Percentiles rank a stretch among this genome's conserved stretches.
These are phyloP conservation scores for Diadema setosum DNA, from an alignment of 35 echinoderm and acorn worm genomes.

Conservation along the genomic window DNA sequence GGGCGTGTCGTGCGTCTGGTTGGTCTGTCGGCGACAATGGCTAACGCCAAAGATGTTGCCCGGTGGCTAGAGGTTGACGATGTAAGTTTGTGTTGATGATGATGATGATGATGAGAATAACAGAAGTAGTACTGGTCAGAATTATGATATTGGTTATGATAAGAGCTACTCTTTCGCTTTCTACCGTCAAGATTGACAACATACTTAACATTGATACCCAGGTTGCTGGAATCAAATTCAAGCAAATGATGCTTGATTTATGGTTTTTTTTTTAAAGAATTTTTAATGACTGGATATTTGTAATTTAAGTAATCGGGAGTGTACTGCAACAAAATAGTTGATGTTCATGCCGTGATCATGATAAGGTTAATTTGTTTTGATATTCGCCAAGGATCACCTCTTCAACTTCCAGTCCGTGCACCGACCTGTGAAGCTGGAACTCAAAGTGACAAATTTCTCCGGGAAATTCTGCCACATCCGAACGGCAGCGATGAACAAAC, in stretches of 20 bases:
- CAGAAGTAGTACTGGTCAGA: no score
- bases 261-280: not conserved
- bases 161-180: no score
- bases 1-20: slow-evolving; percentile 52
- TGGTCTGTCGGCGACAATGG: slow-evolving; percentile 79
- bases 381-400: slow-evolving; percentile 58
- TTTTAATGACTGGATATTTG: not conserved
- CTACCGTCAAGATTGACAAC: no score
- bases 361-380: no score
- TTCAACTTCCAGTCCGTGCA: slow-evolving; percentile 77
- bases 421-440: slow-evolving; percentile 79
- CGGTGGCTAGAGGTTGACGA: slow-evolving; percentile 88
- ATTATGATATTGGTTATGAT: no score
- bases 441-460: slow-evolving; percentile 74
- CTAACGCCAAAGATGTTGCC: slow-evolving; percentile 82
- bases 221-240: no score
- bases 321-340: not conserved
- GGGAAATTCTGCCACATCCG: slow-evolving; percentile 94
- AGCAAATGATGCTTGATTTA: not conserved
- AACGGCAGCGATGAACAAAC: slow-evolving; percentile 97
- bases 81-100: slow-evolving; percentile 21
- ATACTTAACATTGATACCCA: no score
- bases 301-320: not conserved
- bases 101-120: no score
- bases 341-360: no score